Evolutionary conservation across 2,797 vertebrate genomes (phyloP).

Genomic region (Pogoniulus pusillus): DNA sequence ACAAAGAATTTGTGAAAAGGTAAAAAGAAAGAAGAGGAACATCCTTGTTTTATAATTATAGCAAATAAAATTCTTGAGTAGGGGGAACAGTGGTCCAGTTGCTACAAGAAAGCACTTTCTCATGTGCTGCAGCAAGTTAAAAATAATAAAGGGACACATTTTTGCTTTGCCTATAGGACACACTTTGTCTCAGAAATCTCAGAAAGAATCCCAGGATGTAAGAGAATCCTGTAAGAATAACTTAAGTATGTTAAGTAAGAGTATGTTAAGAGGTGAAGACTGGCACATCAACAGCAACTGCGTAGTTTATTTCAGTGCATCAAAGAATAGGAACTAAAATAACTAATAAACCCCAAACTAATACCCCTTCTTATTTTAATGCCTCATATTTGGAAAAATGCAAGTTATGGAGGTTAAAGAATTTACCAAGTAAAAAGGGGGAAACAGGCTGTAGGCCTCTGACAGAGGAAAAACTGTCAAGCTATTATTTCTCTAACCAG

Average conservation of each 20-base stretch:
- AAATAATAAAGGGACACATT: not conserved
- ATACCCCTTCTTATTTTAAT: not conserved
- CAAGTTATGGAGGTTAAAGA: not conserved
- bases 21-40: not conserved
- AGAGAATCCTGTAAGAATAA: not conserved
- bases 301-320: not conserved
- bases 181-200: not conserved
- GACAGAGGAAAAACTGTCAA: not conserved
- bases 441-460: not conserved
- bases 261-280: not conserved
- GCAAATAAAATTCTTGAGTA: not conserved
- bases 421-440: not conserved
- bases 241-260: not conserved
- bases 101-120: not conserved
- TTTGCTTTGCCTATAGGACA: not conserved
- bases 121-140: not conserved
- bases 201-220: not conserved
- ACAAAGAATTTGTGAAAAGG: not conserved
- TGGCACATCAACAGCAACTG: fast-evolving
- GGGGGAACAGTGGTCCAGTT: not conserved
- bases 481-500: not conserved
- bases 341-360: not conserved
- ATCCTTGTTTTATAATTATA: not conserved
- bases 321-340: not conserved
- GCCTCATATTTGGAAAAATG: not conserved